A percentile compares a stretch with the other conserved stretches of the same genome.
Conservation (phyloP, 2,888 invertebrate genomes). For the Enchytraeus crypticus region DNA sequence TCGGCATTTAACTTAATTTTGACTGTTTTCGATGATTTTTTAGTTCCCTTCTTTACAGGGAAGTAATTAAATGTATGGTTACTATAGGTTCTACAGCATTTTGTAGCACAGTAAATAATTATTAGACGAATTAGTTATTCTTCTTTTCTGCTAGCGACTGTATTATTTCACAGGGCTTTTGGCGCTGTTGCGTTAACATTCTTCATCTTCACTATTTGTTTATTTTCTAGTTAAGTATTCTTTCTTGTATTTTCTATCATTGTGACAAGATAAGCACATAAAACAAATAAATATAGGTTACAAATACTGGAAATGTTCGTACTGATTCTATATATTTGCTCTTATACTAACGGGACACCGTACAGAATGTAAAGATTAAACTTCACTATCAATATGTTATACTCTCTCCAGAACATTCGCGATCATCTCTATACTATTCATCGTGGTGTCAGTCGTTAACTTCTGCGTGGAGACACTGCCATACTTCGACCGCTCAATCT, state of each 20-base stretch:
- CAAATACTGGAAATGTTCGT: not conserved
- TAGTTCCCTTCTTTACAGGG: too few relatives aligned
- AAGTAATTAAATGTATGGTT: too few relatives aligned
- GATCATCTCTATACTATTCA: slow-evolving; percentile 47
- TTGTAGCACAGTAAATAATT: too few relatives aligned
- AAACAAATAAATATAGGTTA: not conserved
- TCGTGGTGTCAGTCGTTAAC: slow-evolving; percentile 48
- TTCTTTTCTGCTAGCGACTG: too few relatives aligned
- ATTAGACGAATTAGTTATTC: too few relatives aligned
- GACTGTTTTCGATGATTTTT: too few relatives aligned
- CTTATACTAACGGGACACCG: not conserved
- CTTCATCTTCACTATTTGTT: too few relatives aligned
- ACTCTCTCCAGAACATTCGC: slow-evolving; percentile 41
- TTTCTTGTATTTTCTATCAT: slow-evolving; percentile 17
- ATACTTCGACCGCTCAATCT: slow-evolving; percentile 32
- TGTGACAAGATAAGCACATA: not conserved
- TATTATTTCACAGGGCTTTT: too few relatives aligned
- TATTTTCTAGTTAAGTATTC: too few relatives aligned
- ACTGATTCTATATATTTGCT: not conserved
- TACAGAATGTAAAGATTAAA: not conserved
- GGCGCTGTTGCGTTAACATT: too few relatives aligned
- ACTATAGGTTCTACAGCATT: too few relatives aligned
- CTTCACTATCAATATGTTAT: not conserved
- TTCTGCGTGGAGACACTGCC: slow-evolving; percentile 53
- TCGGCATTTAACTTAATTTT: too few relatives aligned